Evolutionary conservation across 2,113 vertebrate species (phyloP).

Genomic region (Sinocyclocheilus rhinocerous): DNA sequence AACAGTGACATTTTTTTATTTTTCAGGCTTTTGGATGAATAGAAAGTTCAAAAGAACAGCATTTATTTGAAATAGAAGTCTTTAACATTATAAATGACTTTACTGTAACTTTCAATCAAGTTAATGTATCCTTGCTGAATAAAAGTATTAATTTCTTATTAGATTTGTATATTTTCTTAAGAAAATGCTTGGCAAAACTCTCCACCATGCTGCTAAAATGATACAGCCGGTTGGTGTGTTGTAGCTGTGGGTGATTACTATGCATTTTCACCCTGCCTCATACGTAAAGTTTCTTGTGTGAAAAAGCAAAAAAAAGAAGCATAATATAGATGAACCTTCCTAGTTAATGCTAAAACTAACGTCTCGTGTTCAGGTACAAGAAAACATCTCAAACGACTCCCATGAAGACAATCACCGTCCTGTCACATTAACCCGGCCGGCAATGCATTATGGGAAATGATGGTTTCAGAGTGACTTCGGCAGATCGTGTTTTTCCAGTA

Average conservation of each 20-base stretch:
- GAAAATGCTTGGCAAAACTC: neutral
- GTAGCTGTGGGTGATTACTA: too few relatives aligned
- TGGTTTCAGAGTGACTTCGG: neutral
- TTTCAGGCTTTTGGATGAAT: neutral
- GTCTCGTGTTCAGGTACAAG: neutral
- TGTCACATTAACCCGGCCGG: neutral
- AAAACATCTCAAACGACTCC: neutral
- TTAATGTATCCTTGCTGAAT: neutral
- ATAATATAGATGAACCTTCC: too few relatives aligned
- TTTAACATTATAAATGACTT: neutral
- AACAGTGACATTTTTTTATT: neutral
- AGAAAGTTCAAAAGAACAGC: neutral
- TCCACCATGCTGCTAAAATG: neutral
- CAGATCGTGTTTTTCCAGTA: conserved; percentile 13
- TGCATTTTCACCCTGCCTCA: too few relatives aligned
- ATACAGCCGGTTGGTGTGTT: neutral
- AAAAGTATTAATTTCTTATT: neutral
- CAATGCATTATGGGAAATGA: conserved; percentile 28
- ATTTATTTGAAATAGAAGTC: neutral
- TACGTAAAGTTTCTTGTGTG: neutral
- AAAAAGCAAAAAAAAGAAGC: neutral
- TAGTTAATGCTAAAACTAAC: neutral
- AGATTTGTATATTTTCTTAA: neutral
- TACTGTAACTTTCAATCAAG: neutral
- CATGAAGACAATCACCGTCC: neutral